Evolutionary conservation across 1,140 invertebrate genomes (phyloP).

Genomic region (Macrosteles quadrilineatus): DNA sequence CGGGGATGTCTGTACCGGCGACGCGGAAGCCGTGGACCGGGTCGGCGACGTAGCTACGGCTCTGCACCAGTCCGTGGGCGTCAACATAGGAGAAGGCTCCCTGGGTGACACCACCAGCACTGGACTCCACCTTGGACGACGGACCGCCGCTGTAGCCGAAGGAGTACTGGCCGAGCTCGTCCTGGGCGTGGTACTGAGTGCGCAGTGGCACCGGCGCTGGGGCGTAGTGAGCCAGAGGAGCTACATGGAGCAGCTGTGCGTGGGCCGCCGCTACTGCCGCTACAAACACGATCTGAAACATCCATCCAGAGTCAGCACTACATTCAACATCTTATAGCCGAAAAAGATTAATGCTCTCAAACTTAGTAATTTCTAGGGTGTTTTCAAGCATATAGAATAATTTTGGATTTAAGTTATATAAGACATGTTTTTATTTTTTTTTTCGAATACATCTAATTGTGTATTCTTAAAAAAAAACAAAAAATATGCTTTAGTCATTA

Average conservation of each 20-base stretch:
- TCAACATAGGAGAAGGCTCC: slow-evolving; percentile 68
- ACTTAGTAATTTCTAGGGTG: neutral
- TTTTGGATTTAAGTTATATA: neutral
- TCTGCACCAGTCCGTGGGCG: slow-evolving; percentile 62
- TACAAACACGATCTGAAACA: neutral
- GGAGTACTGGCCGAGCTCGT: slow-evolving; percentile 61
- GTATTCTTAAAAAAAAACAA: neutral
- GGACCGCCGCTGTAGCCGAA: slow-evolving; percentile 68
- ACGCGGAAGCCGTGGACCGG: slow-evolving; percentile 56
- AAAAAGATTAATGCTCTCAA: neutral
- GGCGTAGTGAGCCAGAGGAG: slow-evolving; percentile 31
- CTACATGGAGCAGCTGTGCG: neutral
- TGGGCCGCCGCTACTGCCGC: neutral
- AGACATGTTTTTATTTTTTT: neutral
- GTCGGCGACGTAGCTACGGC: slow-evolving; percentile 61
- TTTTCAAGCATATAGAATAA: neutral
- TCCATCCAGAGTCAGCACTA: neutral
- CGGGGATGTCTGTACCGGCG: slow-evolving; percentile 56
- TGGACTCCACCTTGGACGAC: slow-evolving; percentile 64
- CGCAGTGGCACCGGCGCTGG: slow-evolving; percentile 42
- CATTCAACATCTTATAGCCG: neutral
- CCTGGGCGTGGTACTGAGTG: slow-evolving; percentile 59
- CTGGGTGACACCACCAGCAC: slow-evolving; percentile 61
- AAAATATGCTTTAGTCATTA: neutral
- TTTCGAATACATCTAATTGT: neutral